A percentile compares a stretch with the other conserved stretches of the same genome.
These are phyloP conservation scores for Aleiodes testaceus DNA, from an alignment of 2,888 invertebrate genomes.

Conservation along the genomic window DNA sequence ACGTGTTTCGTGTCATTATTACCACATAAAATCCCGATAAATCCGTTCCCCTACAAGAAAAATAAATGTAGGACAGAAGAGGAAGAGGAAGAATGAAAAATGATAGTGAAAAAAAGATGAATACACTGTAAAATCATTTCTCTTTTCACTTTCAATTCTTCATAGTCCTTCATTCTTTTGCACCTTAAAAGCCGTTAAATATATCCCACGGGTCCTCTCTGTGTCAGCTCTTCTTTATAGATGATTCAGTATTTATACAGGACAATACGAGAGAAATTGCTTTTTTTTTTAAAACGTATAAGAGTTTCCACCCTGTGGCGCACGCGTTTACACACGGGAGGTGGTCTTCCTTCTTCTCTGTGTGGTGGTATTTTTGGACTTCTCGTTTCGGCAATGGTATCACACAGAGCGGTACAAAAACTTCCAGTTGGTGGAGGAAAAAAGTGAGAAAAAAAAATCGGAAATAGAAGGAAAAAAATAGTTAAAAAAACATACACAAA, in stretches of 20 bases:
- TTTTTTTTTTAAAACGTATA: slow-evolving; percentile 50
- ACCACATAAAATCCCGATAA: too few species aligned
- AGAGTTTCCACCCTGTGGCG: slow-evolving; percentile 58
- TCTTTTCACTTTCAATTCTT: not conserved
- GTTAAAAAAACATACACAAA: slow-evolving; percentile 10
- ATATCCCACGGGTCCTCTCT: slow-evolving; percentile 52
- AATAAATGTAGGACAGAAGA: slow-evolving; percentile 26
- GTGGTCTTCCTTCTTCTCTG: slow-evolving; percentile 60
- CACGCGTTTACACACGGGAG: slow-evolving; percentile 53
- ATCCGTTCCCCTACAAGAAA: not conserved
- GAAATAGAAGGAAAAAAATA: not conserved
- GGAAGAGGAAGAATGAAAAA: slow-evolving; percentile 14
- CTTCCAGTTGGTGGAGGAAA: not conserved
- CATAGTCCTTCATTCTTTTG: slow-evolving; percentile 13
- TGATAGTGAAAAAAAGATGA: slow-evolving; percentile 19
- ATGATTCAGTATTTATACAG: slow-evolving; percentile 68
- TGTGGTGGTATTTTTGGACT: slow-evolving; percentile 43
- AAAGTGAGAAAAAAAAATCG: slow-evolving; percentile 6
- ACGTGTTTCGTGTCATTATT: too few species aligned
- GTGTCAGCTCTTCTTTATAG: slow-evolving; percentile 44
- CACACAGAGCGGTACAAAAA: slow-evolving; percentile 29
- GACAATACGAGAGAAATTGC: slow-evolving; percentile 67
- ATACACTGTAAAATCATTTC: not conserved
- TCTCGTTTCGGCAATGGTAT: slow-evolving; percentile 31
- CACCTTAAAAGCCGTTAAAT: slow-evolving; percentile 66